phyloP scores from a whole-genome alignment of 2,888 invertebrate genomes.

The Norana najaformis region DNA sequence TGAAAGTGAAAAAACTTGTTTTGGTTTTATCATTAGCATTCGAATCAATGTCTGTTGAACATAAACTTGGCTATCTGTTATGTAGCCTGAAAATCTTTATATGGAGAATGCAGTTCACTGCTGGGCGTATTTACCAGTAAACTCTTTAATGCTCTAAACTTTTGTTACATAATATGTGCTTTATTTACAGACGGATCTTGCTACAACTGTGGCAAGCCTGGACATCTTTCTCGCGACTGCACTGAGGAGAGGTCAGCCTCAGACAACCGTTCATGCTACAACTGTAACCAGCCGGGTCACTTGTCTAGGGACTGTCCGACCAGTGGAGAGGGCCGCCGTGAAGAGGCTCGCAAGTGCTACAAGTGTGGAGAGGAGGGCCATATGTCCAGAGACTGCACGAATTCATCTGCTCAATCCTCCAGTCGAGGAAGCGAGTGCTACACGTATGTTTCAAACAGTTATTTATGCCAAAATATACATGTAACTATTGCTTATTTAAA shows the following conservation, averaged over 20 bases:
- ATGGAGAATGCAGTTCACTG: neutral
- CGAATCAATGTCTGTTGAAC: neutral
- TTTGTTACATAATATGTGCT: neutral
- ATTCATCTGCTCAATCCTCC: conserved; percentile 37
- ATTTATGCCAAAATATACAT: neutral
- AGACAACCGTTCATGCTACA: conserved; percentile 52
- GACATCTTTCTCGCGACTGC: conserved; percentile 48
- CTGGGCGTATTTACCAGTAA: neutral
- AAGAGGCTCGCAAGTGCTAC: conserved; percentile 52
- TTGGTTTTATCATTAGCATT: neutral
- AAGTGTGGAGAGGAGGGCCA: conserved; percentile 71
- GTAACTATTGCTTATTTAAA: neutral
- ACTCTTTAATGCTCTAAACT: neutral
- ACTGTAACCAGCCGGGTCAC: conserved; percentile 48
- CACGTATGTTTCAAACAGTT: neutral
- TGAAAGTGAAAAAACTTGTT: neutral
- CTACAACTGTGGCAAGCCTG: conserved; percentile 79
- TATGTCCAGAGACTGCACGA: conserved; percentile 87
- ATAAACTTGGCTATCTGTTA: neutral
- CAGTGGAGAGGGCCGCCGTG: conserved; percentile 18
- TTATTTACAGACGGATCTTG: conserved; percentile 34
- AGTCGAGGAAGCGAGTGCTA: neutral
- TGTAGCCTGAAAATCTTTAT: neutral
- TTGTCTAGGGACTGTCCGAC: conserved; percentile 32
- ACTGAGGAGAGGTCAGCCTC: conserved; percentile 15